Conservation (phyloP, 2,888 invertebrate species). For the Meganola albula region DNA sequence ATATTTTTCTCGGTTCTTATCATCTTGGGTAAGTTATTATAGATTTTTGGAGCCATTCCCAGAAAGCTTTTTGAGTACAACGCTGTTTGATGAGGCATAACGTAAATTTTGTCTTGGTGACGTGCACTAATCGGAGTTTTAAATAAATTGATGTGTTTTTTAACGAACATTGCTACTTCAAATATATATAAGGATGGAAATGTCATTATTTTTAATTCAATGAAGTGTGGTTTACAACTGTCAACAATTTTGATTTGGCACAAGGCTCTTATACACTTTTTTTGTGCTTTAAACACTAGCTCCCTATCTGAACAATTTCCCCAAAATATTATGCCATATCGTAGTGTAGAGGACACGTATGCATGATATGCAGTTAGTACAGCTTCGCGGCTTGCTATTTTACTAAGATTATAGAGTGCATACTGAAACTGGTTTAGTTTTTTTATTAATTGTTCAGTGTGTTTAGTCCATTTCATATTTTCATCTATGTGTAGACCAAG, state of each 20-base stretch:
- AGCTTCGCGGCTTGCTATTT: not conserved
- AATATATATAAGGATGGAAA: not conserved
- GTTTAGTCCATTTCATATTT: too few relatives aligned
- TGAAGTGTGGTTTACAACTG: not conserved
- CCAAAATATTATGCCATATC: constrained; percentile 1
- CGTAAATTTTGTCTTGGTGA: too few relatives aligned
- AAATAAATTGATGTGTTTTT: not conserved
- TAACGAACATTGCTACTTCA: not conserved
- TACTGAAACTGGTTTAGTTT: not conserved
- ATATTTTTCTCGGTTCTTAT: too few relatives aligned
- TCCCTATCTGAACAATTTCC: not conserved
- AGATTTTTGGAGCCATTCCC: too few relatives aligned
- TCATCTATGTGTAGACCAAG: not conserved
- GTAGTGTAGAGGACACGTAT: not conserved
- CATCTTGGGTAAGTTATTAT: too few relatives aligned
- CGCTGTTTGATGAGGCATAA: too few relatives aligned
- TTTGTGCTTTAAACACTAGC: not conserved
- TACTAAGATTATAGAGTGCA: not conserved
- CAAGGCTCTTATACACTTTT: not conserved
- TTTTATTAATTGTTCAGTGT: too few relatives aligned
- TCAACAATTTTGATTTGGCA: not conserved
- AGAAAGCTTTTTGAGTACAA: too few relatives aligned
- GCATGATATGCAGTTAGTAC: not conserved
- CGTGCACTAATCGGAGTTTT: too few relatives aligned
- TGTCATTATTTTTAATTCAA: not conserved